These are phyloP conservation scores for Cochlearius cochlearius DNA, from an alignment of 2,113 vertebrate species.

Conservation along the genomic window DNA sequence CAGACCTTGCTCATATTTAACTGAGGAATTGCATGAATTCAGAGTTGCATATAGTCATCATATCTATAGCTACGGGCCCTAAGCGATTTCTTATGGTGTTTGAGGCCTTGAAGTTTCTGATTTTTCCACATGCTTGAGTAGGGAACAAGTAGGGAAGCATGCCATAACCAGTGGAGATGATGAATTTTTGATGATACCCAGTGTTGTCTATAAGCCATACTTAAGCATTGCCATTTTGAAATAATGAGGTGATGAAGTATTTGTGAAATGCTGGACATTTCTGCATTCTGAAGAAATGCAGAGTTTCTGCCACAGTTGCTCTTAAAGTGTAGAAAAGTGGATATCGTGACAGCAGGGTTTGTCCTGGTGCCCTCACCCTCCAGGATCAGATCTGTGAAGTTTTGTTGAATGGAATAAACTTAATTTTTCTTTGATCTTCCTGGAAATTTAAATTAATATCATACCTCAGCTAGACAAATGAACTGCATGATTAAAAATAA, in stretches of 20 bases:
- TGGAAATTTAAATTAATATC: neutral
- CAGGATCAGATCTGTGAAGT: neutral
- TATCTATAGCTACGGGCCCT: neutral
- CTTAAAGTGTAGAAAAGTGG: neutral
- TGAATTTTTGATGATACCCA: neutral
- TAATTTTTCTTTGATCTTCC: neutral
- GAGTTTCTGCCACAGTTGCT: neutral
- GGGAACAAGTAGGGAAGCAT: neutral
- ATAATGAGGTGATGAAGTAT: neutral
- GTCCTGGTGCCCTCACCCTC: neutral
- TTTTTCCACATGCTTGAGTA: neutral
- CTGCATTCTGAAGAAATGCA: neutral
- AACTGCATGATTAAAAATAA: neutral
- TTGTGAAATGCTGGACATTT: neutral
- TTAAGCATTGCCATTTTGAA: neutral
- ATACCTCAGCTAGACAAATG: neutral
- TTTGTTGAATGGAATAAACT: neutral
- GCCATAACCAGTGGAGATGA: neutral
- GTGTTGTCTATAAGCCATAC: neutral
- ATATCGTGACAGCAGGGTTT: neutral
- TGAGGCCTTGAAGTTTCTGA: neutral
- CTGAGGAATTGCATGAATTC: neutral
- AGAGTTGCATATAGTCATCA: neutral
- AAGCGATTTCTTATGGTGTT: neutral
- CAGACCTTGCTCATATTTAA: neutral